Percentiles rank a stretch among this genome's conserved stretches.
Conservation (phyloP, 2,113 vertebrate genomes). For the Otolemur garnettii region DNA sequence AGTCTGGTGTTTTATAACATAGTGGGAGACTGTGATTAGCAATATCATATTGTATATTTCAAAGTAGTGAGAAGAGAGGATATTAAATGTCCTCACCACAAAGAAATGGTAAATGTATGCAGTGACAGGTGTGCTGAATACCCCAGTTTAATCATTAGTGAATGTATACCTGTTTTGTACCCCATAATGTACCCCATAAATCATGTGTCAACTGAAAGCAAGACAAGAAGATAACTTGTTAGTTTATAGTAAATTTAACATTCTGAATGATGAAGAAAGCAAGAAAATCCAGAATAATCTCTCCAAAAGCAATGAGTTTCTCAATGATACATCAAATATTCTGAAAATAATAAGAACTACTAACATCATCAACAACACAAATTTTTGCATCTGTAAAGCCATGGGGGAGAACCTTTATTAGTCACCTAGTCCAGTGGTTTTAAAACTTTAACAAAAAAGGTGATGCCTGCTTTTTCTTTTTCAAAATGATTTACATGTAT, state of each 20-base stretch:
- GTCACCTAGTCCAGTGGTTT: not conserved
- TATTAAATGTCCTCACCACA: not conserved
- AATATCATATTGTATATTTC: not conserved
- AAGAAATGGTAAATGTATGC: not conserved
- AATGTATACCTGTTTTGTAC: not conserved
- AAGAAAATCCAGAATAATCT: slow-evolving; percentile 3
- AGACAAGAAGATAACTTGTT: not conserved
- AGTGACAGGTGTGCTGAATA: not conserved
- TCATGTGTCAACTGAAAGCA: not conserved
- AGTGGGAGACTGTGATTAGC: not conserved
- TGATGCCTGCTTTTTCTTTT: not conserved
- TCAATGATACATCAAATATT: not conserved
- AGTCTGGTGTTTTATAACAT: not conserved
- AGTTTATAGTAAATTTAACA: not conserved
- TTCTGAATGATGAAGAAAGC: not conserved
- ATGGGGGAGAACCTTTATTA: not conserved
- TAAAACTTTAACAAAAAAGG: not conserved
- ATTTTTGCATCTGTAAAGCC: not conserved
- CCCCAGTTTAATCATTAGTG: not conserved
- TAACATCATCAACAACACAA: not conserved
- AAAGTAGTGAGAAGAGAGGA: not conserved
- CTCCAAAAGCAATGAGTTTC: not conserved
- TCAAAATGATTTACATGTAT: not conserved
- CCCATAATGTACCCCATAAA: not conserved
- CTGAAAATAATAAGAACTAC: not conserved